Evolutionary conservation across 2,113 vertebrate genomes (phyloP), one percentile per base, ranked within the genome.

Genomic region (Lepus timidus): DNA sequence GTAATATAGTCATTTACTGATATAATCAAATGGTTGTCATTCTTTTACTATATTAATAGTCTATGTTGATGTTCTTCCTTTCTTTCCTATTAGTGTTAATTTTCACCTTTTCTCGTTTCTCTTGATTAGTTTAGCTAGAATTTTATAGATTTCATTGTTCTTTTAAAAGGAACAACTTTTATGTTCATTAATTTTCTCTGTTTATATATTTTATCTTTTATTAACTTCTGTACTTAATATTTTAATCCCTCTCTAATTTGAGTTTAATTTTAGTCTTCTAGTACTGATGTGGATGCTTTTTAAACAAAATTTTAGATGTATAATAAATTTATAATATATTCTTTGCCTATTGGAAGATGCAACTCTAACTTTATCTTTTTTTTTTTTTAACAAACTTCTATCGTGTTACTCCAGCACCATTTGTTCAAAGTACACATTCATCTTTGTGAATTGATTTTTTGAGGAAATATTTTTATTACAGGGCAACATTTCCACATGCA

Each of bases 281-380:
- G 0, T 80, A 74, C 1, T 13, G 74, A 0, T 22, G 71, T 16
- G 4, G 23, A 85, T 68, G 88, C 13, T n/a, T 68, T 23, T 51
- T 31, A 58, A 58, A 58, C 17, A 58, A 58, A 58, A 14, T 19
- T 17, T 68, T 78, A 62, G 5, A 29, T 75, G 2, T 25, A 1
- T 64, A 91, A 85, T 85, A 51, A 64, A 61, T 64, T 84, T 65
- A 16, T 1, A 91, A 93, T 76, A 78, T 84, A 76, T 81, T 93
- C 20, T 85, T 88, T 52, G 5, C 1, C 33, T 14, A 1, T 4
- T 61, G 17, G n/a, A 58, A 91, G 19, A 16, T 31, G 91, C 0
- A 11, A 17, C 76, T 76, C 3, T 65, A 55, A 23, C 61, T 76
- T 79, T 14, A 20, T 64, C 9, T 68, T 89, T 78, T 55, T 29